Evolutionary conservation across 2,888 invertebrate species (phyloP).

Genomic region (Peribatodes rhomboidaria): DNA sequence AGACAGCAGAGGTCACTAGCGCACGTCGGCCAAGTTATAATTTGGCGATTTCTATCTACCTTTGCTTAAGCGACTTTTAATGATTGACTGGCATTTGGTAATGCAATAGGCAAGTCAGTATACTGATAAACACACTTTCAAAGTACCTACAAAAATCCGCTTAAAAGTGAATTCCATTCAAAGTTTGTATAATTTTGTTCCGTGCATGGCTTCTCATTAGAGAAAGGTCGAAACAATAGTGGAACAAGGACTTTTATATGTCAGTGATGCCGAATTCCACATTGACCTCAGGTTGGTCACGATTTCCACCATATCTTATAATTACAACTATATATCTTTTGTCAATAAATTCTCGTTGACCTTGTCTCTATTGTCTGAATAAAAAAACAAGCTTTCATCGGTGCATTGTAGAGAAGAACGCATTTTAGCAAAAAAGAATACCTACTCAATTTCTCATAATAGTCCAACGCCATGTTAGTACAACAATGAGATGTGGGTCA

Average conservation of each 20-base stretch:
- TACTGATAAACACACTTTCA: not conserved
- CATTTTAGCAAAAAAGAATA: conserved; percentile 32
- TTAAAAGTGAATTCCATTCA: conserved; percentile 6
- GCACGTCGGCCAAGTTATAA: conserved; percentile 54
- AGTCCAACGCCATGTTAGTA: conserved; percentile 68
- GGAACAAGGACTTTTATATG: conserved; percentile 74
- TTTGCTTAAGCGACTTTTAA: conserved; percentile 45
- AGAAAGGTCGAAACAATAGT: conserved; percentile 59
- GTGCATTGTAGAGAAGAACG: conserved; percentile 20
- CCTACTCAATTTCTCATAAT: conserved; percentile 58
- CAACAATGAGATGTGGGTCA: conserved; percentile 73
- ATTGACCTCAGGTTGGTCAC: conserved; percentile 76
- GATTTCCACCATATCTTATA: conserved; percentile 76
- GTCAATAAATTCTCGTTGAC: conserved; percentile 69
- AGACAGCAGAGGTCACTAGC: conserved; percentile 53
- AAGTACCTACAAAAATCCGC: not conserved
- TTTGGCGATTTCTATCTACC: conserved; percentile 56
- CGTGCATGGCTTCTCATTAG: conserved; percentile 35
- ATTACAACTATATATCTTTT: conserved; percentile 73
- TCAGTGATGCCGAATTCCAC: conserved; percentile 69
- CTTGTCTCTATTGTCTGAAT: conserved; percentile 58
- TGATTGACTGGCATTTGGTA: conserved; percentile 37
- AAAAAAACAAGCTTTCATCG: conserved; percentile 39
- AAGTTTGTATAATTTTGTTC: conserved; percentile 17
- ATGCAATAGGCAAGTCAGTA: not conserved